Percentiles rank a stretch among this genome's conserved stretches.
These are phyloP conservation scores for Lepilemur septentrionalis DNA, from an alignment of 2,797 vertebrate species.

Conservation along the genomic window DNA sequence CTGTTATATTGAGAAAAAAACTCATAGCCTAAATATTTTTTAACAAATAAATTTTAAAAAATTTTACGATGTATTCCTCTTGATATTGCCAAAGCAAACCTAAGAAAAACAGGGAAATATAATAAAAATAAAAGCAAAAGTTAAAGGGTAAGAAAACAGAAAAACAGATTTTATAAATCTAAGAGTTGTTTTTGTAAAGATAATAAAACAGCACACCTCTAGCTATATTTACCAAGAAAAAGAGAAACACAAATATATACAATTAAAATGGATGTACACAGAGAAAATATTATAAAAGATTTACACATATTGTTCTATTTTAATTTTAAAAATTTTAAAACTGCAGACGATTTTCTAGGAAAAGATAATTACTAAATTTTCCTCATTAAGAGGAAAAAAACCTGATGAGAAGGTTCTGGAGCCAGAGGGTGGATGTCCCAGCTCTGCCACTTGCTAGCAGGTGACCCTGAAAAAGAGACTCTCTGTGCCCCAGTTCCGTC, in stretches of 20 bases:
- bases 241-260: not conserved
- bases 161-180: not conserved
- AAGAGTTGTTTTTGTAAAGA: not conserved
- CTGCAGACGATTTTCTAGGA: not conserved
- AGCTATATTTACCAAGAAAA: not conserved
- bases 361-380: not conserved
- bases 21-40: not conserved
- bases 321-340: not conserved
- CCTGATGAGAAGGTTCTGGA: not conserved
- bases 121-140: not conserved
- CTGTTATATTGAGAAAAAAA: not conserved
- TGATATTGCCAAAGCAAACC: not conserved
- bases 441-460: not conserved
- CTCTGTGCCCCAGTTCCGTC: not conserved
- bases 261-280: not conserved
- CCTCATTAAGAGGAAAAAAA: not conserved
- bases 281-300: not conserved
- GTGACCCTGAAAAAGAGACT: not conserved
- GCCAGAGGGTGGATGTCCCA: not conserved
- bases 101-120: not conserved
- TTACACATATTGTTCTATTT: not conserved
- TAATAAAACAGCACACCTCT: not conserved
- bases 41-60: not conserved
- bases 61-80: not conserved
- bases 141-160: not conserved